Evolutionary conservation across 2,888 invertebrate genomes (phyloP).

Genomic region (Tolmerus cingulatus): DNA sequence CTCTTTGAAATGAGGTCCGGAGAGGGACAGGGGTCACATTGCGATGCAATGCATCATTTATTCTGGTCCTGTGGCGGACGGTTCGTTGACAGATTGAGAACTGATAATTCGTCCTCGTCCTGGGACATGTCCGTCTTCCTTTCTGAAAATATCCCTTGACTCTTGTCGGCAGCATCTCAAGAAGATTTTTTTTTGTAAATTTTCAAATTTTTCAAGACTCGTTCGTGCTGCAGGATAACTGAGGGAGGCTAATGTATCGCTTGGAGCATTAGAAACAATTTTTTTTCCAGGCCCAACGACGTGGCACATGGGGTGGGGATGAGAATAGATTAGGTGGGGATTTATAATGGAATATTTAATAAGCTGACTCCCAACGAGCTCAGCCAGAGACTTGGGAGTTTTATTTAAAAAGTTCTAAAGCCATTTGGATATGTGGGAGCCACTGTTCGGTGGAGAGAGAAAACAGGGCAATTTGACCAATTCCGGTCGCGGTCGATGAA

Average conservation of each 20-base stretch:
- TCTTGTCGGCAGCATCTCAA: neutral
- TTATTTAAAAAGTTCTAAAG: slow-evolving; percentile 8
- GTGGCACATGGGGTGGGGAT: neutral
- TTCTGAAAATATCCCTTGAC: neutral
- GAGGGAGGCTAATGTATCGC: neutral
- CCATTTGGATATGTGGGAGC: neutral
- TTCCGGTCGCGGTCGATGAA: neutral
- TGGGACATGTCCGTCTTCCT: neutral
- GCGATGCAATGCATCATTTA: slow-evolving; percentile 20
- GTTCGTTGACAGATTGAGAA: slow-evolving; percentile 28
- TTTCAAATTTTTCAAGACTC: neutral
- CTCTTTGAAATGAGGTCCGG: neutral
- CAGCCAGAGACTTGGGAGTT: neutral
- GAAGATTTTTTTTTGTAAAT: neutral
- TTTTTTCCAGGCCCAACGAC: neutral
- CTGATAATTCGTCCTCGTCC: slow-evolving; percentile 1
- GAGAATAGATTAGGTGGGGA: neutral
- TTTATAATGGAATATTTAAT: slow-evolving; percentile 23
- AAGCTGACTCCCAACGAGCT: neutral
- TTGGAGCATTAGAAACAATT: neutral
- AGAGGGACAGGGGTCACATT: neutral
- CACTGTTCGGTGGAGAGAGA: neutral
- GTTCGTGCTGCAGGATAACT: neutral
- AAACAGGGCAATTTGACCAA: neutral
- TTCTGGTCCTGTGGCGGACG: neutral